Conservation (phyloP, 1,140 invertebrate species). For the Nomia melanderi region DNA sequence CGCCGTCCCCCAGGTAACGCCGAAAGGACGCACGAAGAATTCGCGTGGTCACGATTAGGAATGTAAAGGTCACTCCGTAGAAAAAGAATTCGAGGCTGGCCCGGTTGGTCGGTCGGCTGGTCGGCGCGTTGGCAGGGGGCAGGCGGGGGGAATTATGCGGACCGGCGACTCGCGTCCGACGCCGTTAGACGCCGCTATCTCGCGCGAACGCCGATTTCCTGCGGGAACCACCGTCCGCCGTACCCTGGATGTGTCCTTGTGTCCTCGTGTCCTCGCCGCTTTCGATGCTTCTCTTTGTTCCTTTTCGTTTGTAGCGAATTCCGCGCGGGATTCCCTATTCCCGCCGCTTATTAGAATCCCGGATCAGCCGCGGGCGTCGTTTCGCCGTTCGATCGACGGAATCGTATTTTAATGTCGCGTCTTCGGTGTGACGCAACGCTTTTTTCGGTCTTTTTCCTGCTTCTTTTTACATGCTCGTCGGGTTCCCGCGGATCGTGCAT, state of each 20-base stretch:
- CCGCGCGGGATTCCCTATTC: neutral
- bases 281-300: too few relatives aligned
- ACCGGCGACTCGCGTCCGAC: neutral
- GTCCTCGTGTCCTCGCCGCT: neutral
- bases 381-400: neutral
- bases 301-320: too few relatives aligned
- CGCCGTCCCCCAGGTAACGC: conserved; percentile 31
- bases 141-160: conserved; percentile 6
- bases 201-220: neutral
- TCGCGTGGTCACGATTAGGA: conserved; percentile 55
- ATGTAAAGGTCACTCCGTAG: conserved; percentile 41
- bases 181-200: conserved; percentile 12
- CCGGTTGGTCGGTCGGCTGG: conserved; percentile 15
- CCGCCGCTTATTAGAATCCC: neutral
- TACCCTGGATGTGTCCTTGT: too few relatives aligned
- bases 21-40: conserved; percentile 48
- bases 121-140: neutral
- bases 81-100: conserved; percentile 20
- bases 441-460: too few relatives aligned
- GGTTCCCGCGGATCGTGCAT: too few relatives aligned
- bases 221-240: neutral
- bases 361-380: neutral
- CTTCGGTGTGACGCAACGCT: too few relatives aligned
- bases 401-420: too few relatives aligned
- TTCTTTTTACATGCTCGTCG: too few relatives aligned